These are phyloP conservation scores for Lucinisca nassula DNA, from an alignment of 2,888 invertebrate species.

Conservation along the genomic window DNA sequence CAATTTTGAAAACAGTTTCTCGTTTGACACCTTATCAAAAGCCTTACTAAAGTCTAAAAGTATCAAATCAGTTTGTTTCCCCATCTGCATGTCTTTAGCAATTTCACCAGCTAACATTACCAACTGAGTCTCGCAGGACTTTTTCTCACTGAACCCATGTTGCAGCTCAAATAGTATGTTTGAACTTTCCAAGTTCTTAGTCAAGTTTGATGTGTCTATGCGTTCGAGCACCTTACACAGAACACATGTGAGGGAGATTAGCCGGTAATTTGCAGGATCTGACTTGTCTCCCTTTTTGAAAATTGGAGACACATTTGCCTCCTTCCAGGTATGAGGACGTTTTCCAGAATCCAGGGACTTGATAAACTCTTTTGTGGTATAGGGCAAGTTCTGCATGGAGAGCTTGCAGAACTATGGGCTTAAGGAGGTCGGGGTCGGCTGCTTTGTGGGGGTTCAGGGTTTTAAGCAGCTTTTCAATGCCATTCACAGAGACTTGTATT, in stretches of 20 bases:
- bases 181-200: neutral
- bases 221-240: neutral
- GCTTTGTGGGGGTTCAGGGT: too few relatives aligned
- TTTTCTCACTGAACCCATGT: slow-evolving; percentile 13
- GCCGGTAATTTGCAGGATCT: too few relatives aligned
- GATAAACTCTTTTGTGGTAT: neutral
- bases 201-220: neutral
- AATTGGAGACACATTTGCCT: neutral
- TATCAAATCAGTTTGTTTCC: slow-evolving; percentile 15
- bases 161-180: slow-evolving; percentile 3
- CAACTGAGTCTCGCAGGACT: neutral
- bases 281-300: too few relatives aligned
- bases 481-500: too few relatives aligned
- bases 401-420: too few relatives aligned
- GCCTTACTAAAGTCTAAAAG: slow-evolving; percentile 2
- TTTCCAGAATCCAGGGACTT: neutral
- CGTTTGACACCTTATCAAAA: slow-evolving; percentile 17
- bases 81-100: neutral
- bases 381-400: neutral
- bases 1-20: neutral
- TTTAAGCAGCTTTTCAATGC: too few relatives aligned
- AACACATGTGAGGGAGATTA: neutral
- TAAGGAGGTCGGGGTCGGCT: too few relatives aligned
- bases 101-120: neutral
- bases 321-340: neutral